Percentiles rank a stretch among this genome's conserved stretches.
phyloP scores from a whole-genome alignment of 2,113 vertebrate species.

The Tenrec ecaudatus region DNA sequence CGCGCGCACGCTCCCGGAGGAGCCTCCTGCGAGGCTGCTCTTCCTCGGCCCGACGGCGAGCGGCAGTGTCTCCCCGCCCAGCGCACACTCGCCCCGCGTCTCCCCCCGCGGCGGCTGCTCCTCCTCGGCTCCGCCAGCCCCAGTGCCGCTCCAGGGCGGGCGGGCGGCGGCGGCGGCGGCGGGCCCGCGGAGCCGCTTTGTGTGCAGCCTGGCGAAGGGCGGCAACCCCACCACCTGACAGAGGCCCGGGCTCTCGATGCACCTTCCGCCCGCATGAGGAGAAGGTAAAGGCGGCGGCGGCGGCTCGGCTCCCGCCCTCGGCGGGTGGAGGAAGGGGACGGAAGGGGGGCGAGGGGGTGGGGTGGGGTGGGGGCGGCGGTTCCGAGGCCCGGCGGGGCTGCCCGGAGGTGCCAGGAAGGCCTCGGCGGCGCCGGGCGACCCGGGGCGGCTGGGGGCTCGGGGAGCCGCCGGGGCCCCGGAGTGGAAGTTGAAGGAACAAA shows the following conservation, averaged over 20 bases:
- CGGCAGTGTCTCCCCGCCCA: slow-evolving; percentile 84
- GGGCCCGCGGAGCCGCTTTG: slow-evolving; percentile 79
- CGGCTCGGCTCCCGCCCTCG: slow-evolving; percentile 77
- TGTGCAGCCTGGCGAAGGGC: slow-evolving; percentile 76
- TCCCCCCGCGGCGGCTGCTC: slow-evolving; percentile 80
- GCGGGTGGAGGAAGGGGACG: slow-evolving; percentile 68
- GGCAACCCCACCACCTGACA: slow-evolving; percentile 81
- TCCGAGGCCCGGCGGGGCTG: slow-evolving; percentile 66
- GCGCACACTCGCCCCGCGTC: slow-evolving; percentile 77
- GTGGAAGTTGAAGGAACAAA: slow-evolving; percentile 78
- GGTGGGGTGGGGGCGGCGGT: slow-evolving; percentile 70
- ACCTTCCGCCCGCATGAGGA: slow-evolving; percentile 87
- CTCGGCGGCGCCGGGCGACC: slow-evolving; percentile 47
- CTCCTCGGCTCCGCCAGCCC: slow-evolving; percentile 79
- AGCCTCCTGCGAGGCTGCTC: slow-evolving; percentile 74
- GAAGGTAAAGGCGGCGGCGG: slow-evolving; percentile 85
- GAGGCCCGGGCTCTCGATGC: slow-evolving; percentile 80
- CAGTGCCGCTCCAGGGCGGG: slow-evolving; percentile 82
- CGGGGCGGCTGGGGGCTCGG: neutral
- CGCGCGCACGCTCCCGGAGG: slow-evolving; percentile 57
- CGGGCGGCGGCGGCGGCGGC: slow-evolving; percentile 63
- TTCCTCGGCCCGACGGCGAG: slow-evolving; percentile 82
- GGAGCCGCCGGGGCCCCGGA: slow-evolving; percentile 75
- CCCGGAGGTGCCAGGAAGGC: slow-evolving; percentile 56
- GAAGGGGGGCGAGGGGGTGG: slow-evolving; percentile 49